phyloP scores from a whole-genome alignment of 2,888 invertebrate genomes.

The Ametastegia equiseti region DNA sequence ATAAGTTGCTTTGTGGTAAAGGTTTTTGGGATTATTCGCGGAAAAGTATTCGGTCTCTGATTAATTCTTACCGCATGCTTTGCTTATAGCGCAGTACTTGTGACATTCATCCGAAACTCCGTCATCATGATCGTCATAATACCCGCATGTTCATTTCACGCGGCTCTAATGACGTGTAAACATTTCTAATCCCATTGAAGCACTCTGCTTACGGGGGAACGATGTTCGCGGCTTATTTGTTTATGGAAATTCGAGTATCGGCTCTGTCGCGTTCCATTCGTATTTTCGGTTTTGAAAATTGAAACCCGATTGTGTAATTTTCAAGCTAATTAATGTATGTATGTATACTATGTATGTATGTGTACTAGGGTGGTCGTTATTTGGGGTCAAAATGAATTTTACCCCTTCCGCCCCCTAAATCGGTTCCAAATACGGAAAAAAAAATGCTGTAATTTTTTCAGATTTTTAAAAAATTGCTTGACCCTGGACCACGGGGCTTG shows the following conservation, averaged over 20 bases:
- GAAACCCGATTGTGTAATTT: background rate
- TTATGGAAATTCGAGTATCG: background rate
- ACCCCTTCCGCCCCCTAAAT: too few relatives aligned
- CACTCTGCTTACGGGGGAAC: background rate
- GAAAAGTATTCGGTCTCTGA: background rate
- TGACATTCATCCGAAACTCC: too few relatives aligned
- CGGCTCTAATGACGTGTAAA: background rate
- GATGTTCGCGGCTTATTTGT: background rate
- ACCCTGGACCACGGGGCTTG: too few relatives aligned
- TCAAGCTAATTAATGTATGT: background rate
- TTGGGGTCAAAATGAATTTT: too few relatives aligned
- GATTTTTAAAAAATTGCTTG: too few relatives aligned
- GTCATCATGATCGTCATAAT: too few relatives aligned
- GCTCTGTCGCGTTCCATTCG: background rate
- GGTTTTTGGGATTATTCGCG: background rate
- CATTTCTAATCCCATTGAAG: background rate
- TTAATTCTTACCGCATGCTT: background rate
- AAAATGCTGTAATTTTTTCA: too few relatives aligned
- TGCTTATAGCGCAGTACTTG: too few relatives aligned
- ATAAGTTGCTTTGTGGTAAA: background rate
- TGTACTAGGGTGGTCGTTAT: too few relatives aligned
- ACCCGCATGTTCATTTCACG: background rate
- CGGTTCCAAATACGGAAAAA: too few relatives aligned
- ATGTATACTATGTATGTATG: too few relatives aligned
- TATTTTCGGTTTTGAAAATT: background rate